Evolutionary conservation across 2,797 vertebrate species (phyloP), one percentile per base, ranked within the genome.

Genomic region (Acanthurus leucopareius): DNA sequence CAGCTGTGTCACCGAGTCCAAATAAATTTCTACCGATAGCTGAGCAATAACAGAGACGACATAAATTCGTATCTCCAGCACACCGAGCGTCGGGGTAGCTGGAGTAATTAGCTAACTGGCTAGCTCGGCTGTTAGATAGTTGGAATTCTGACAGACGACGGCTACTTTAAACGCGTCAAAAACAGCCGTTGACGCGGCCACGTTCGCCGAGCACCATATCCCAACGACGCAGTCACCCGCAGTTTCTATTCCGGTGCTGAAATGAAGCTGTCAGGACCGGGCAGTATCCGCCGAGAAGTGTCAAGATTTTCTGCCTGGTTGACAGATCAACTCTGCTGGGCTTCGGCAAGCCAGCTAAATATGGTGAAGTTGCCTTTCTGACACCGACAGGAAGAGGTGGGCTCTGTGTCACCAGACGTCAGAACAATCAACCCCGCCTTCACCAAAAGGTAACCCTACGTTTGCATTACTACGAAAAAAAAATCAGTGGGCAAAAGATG

Each of bases 341-440:
- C 92, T 92, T 88, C 88, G 82, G 89, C 77, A 1, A 92, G 86
- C 92, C 90, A 90, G 89, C 95, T 96, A 95, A 95, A 96, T 95
- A 96, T 96, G 95, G 95, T 92, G 93, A 94, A 94, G 92, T 93
- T 91, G 89, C 83, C 86, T 93, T 83, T 92, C 92, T 94, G 93
- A 94, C 93, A 92, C 91, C 90, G 91, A 94, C 94, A 92, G 93
- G 91, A 94, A 93, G 88, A 91, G 91, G 92, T 58, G 91, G 91
- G 84, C 22, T 78, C 80, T 54, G 71, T 75, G 80, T 60, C 75
- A 70, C 15, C 72, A 10, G 7, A 89, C 94, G 94, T 94, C 94
- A 94, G 61, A 75, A 22, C 14, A 2, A 40, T 0, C 19, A 51
- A 35, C 87, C 51, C 91, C 91, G 84, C 92, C 92, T 48, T 28